These are phyloP conservation scores for Microplitis manilae DNA, from an alignment of 2,888 invertebrate species.

Conservation along the genomic window DNA sequence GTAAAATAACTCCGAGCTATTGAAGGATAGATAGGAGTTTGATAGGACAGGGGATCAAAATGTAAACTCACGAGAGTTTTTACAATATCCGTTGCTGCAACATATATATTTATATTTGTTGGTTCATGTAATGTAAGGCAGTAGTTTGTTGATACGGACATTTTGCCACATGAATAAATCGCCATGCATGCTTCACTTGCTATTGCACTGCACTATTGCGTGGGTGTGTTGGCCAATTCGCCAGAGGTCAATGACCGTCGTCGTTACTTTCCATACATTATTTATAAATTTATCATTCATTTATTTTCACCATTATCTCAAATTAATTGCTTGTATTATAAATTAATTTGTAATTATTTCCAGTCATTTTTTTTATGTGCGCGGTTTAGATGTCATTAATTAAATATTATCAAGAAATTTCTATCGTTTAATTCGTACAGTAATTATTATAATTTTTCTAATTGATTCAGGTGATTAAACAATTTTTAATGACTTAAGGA, in stretches of 20 bases:
- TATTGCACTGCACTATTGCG: background rate
- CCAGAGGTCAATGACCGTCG: conserved; percentile 6
- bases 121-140: conserved; percentile 18
- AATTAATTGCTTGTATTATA: no score
- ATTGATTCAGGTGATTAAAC: no score
- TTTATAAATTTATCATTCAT: background rate
- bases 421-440: no score
- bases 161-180: conserved; percentile 35
- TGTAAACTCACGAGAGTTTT: conserved; percentile 26
- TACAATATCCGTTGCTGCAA: background rate
- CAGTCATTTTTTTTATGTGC: no score
- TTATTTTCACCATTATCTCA: no score
- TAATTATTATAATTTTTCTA: no score
- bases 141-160: conserved; percentile 28
- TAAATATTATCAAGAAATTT: no score
- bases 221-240: background rate
- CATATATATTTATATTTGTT: conserved; percentile 13
- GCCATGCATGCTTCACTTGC: conserved; percentile 6
- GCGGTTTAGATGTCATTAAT: no score
- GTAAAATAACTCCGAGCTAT: background rate
- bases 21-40: conserved; percentile 16
- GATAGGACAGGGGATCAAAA: background rate
- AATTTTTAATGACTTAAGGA: no score
- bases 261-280: background rate
- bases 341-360: no score